A percentile compares a stretch with the other conserved stretches of the same genome.
Evolutionary conservation across 2,888 invertebrate species (phyloP).

Genomic region (Leptopilina drosophilae): DNA sequence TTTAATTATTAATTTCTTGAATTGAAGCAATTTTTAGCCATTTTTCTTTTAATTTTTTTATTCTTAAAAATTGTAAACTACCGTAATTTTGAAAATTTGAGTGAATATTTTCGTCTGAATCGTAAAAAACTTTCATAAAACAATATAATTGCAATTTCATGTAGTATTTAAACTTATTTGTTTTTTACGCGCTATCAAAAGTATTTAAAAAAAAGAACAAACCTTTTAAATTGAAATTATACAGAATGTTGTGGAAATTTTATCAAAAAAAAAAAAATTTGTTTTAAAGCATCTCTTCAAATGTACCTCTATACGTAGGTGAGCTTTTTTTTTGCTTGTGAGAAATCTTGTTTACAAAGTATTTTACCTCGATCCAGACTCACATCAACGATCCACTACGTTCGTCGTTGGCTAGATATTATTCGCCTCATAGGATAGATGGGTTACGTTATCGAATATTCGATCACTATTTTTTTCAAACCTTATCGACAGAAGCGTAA

Average conservation of each 20-base stretch:
- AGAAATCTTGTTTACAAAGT: slow-evolving; percentile 39
- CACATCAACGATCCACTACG: slow-evolving; percentile 39
- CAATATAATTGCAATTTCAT: too few species aligned
- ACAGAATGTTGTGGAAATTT: not conserved
- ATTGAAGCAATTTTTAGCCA: too few species aligned
- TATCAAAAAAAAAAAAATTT: not conserved
- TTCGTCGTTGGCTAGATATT: slow-evolving; percentile 56
- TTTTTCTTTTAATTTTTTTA: too few species aligned
- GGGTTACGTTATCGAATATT: slow-evolving; percentile 67
- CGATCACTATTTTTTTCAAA: slow-evolving; percentile 55
- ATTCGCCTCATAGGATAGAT: slow-evolving; percentile 67
- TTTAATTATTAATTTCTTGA: too few species aligned
- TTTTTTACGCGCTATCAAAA: not conserved
- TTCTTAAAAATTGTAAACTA: too few species aligned
- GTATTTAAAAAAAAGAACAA: not conserved
- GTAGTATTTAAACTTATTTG: too few species aligned
- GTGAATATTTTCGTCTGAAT: too few species aligned
- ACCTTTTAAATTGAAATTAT: not conserved
- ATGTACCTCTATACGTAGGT: not conserved
- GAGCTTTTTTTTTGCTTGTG: slow-evolving; percentile 8
- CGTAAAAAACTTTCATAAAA: too few species aligned
- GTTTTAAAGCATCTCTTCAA: not conserved
- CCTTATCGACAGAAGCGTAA: slow-evolving; percentile 25
- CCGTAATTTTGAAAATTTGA: too few species aligned
- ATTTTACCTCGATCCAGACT: slow-evolving; percentile 38